Base-by-base conservation (phyloP, 2,113 vertebrate genomes). In the Aldabrachelys gigantea region DNA sequence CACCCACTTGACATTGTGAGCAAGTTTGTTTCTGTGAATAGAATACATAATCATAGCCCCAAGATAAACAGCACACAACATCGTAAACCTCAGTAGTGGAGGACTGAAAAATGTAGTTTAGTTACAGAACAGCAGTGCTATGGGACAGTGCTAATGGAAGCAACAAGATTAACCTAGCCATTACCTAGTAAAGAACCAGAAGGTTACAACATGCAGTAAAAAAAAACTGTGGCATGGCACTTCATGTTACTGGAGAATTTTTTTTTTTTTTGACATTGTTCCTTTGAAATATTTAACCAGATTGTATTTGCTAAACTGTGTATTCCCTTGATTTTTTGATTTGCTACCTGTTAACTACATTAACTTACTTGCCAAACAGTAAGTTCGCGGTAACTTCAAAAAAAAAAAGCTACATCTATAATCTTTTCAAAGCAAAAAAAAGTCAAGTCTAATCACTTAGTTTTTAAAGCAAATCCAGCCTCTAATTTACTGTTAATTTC, bases 351-450 rank as follows among this genome's bases (percentile, higher is more conserved):
- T 72, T 78, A 29, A 96, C 75, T 21, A 91, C 35, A 50, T 53
- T 53, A 53, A 53, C 14, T 62, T 53, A 50, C 12, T 49, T 85
- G 65, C 94, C 87, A 57, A 90, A 91, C 50, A 89, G 47, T 96
- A 86, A 59, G 83, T 80, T 96, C 80, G 85, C 69, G 89, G 79
- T 88, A 93, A 96, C 72, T 85, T 95, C 72, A 87, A 94, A n/a
- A 95, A 93, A 82, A 50, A 5, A 50, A 50, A 14, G 75, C 90
- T 52, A 84, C 52, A 88, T 89, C 82, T 76, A 44, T 38, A 65
- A 83, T 92, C 44, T 88, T 96, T 88, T 88, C 90, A 97, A 83
- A 95, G 95, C 80, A 22, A 79, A 93, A 88, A 89, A 29, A 35
- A 82, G 88, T 38, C 17, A 89, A 21, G 89, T 62, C 38, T 84